Base-by-base conservation (phyloP, 2,888 invertebrate species). In the Apotomis betuletana region DNA sequence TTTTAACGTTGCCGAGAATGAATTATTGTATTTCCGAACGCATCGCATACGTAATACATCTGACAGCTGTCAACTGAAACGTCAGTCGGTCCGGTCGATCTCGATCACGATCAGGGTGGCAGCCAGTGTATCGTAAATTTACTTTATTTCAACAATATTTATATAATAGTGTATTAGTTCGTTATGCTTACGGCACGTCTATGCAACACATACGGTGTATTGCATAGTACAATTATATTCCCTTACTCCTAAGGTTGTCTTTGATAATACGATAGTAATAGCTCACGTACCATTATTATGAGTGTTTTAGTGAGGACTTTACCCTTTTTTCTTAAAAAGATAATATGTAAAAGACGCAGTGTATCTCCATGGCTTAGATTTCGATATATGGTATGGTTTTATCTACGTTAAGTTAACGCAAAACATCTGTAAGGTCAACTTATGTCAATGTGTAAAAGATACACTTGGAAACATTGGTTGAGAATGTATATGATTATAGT, bases 371-470 rank as follows among this genome's bases (percentile, higher is more conserved):
- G 89, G 75, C 77, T 83, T 75, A 89, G 87, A 80, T 83, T 91
- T 74, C 84, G 85, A 75, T 84, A 79, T 81, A 86, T 87, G 92
- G 92, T 90, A 88, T 76, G 85, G 69, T 73, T 68, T 69, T 75
- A 27, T 60, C 58, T 4, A 9, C 27, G 4, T 44, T 12, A 10
- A 15, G n/a, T 44, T 54, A 41, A 61, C 41, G 61, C 61, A 57
- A 55, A 70, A 62, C 61, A 59, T 65, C 6, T 5, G n/a, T 65
- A 67, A 62, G 51, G 57, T 62, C 41, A 57, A 13, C 41, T 70
- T 69, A 65, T 54, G 54, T 70, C 60, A 61, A 55, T 67, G 49
- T 55, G 44, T 4, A 44, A 55, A 8, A 10, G 10, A 13, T 36
- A 12, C 13, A 9, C 52, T 13, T 54, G 51, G 27, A 4, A 10